Evolutionary conservation across 2,113 vertebrate species (phyloP).

Genomic region (Istiophorus platypterus): DNA sequence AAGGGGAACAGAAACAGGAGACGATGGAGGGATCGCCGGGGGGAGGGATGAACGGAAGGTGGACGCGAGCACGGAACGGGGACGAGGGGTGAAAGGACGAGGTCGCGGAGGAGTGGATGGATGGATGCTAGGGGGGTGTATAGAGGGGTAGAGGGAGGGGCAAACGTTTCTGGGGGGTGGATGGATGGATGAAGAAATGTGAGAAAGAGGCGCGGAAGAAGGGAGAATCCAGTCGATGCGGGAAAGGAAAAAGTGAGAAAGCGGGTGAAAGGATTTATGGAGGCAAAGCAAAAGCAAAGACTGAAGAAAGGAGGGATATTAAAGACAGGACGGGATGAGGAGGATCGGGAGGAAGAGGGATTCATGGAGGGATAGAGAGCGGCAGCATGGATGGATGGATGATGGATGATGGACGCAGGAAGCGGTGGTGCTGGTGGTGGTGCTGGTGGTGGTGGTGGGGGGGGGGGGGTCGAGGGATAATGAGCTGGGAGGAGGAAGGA

Average conservation of each 20-base stretch:
- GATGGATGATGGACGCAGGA: slow-evolving; percentile 31
- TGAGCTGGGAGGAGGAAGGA: not conserved
- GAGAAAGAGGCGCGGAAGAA: not conserved
- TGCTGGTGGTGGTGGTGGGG: slow-evolving; percentile 6
- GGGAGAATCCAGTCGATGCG: slow-evolving; percentile 12
- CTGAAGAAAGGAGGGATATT: slow-evolving; percentile 17
- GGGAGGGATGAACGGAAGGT: not conserved
- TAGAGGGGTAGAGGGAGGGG: not conserved
- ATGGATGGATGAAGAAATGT: not conserved
- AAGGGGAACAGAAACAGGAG: not conserved
- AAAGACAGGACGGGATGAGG: not conserved
- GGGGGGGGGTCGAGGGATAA: slow-evolving; percentile 14
- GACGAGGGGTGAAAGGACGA: slow-evolving; percentile 8
- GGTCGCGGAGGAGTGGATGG: slow-evolving; percentile 4
- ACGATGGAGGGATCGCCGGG: not conserved
- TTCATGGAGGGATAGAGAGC: slow-evolving; percentile 3
- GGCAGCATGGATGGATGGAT: slow-evolving; percentile 16
- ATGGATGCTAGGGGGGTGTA: not conserved
- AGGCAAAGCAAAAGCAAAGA: slow-evolving; percentile 11
- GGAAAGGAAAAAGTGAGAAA: not conserved
- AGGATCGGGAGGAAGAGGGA: slow-evolving; percentile 1
- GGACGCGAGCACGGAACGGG: not conserved
- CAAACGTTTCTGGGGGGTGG: slow-evolving; percentile 1
- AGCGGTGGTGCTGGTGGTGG: not conserved
- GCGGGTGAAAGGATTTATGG: slow-evolving; percentile 34